phyloP scores from a whole-genome alignment of 2,113 vertebrate genomes.

The Prunella himalayana region DNA sequence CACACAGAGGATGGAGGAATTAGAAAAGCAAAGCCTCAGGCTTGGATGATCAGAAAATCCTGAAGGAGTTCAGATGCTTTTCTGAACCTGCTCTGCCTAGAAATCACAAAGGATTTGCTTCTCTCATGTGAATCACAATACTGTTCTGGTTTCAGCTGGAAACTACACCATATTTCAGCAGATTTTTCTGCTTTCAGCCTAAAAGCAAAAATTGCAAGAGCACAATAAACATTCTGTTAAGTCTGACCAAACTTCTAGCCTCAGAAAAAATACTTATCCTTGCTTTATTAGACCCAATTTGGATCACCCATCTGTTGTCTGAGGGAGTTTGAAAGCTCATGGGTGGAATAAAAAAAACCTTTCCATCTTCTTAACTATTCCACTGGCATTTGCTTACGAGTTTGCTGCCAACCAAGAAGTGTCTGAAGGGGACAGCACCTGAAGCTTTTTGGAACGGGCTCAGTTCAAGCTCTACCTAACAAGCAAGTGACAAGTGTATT shows the following conservation, averaged over 20 bases:
- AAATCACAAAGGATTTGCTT: conserved; percentile 44
- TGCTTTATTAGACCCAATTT: conserved; percentile 58
- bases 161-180: not conserved
- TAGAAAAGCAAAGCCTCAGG: conserved; percentile 40
- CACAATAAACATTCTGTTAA: conserved; percentile 35
- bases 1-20: not conserved
- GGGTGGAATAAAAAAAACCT: conserved; percentile 48
- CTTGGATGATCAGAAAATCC: conserved; percentile 55
- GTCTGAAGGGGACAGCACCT: conserved; percentile 61
- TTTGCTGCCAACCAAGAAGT: conserved; percentile 41
- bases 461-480: conserved; percentile 9
- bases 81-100: conserved; percentile 43
- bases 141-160: conserved; percentile 23
- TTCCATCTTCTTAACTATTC: conserved; percentile 50
- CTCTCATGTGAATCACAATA: conserved; percentile 16
- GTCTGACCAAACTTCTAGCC: conserved; percentile 40
- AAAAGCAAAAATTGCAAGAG: conserved; percentile 6
- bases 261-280: conserved; percentile 44
- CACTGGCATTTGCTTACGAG: conserved; percentile 35
- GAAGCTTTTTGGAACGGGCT: conserved; percentile 53
- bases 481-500: conserved; percentile 46
- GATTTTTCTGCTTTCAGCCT: conserved; percentile 16
- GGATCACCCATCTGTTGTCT: conserved; percentile 66
- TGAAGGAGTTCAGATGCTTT: conserved; percentile 48
- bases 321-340: conserved; percentile 63